A percentile compares a stretch with the other conserved stretches of the same genome.
Conservation (phyloP, 2,888 invertebrate genomes). For the Polydrusus cervinus region DNA sequence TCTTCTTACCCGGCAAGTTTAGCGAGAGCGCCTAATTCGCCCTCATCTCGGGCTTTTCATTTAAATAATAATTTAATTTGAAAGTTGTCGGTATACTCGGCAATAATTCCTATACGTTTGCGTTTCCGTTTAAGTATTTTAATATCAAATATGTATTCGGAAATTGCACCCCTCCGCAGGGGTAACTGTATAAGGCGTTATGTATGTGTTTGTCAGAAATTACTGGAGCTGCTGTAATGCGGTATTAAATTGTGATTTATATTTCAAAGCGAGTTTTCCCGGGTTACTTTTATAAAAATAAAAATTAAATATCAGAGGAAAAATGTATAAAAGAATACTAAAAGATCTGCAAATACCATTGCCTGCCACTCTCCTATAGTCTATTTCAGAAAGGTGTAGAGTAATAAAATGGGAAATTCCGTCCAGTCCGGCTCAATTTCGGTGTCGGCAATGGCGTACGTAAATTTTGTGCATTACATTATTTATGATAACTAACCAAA, state of each 20-base stretch:
- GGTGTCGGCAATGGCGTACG: too few species aligned
- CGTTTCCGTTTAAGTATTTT: slow-evolving; percentile 67
- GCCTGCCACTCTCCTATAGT: too few species aligned
- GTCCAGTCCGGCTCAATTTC: too few species aligned
- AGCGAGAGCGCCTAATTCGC: slow-evolving; percentile 51
- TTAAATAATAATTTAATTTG: slow-evolving; percentile 68
- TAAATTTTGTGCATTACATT: too few species aligned
- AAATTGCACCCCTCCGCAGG: slow-evolving; percentile 41
- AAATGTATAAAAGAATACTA: not conserved
- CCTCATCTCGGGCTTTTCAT: slow-evolving; percentile 64
- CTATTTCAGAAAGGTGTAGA: too few species aligned
- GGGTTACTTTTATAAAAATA: not conserved
- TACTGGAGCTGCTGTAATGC: slow-evolving; percentile 32
- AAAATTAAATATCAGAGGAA: not conserved
- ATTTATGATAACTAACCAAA: too few species aligned
- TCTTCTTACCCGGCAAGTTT: slow-evolving; percentile 65
- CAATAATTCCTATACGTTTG: slow-evolving; percentile 61
- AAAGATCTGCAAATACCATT: too few species aligned
- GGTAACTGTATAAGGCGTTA: slow-evolving; percentile 47
- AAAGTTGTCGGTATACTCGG: slow-evolving; percentile 62
- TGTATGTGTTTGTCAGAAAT: slow-evolving; percentile 49
- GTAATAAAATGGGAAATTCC: too few species aligned
- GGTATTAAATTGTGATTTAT: slow-evolving; percentile 52
- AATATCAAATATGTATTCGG: slow-evolving; percentile 61
- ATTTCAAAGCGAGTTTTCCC: slow-evolving; percentile 21